Conservation (phyloP, 2,888 invertebrate genomes). For the Hydriomena furcata region DNA sequence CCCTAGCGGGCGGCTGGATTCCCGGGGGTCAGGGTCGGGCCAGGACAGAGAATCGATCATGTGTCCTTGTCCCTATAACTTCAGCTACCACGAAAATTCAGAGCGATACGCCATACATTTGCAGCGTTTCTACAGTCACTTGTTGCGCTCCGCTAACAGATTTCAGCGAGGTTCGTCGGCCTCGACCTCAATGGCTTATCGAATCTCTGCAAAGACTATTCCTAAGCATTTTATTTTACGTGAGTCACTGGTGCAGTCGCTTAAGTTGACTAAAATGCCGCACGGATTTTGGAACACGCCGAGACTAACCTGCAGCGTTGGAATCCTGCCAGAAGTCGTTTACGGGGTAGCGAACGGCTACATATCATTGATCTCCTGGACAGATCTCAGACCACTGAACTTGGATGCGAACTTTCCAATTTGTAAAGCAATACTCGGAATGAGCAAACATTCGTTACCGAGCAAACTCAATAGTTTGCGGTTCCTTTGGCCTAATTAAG, state of each 20-base stretch:
- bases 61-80: conserved; percentile 56
- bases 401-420: conserved; percentile 23
- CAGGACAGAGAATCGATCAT: conserved; percentile 60
- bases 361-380: conserved; percentile 35
- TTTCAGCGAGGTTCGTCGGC: conserved; percentile 15
- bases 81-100: conserved; percentile 34
- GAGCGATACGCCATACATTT: conserved; percentile 21
- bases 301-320: conserved; percentile 47
- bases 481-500: conserved; percentile 29
- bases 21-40: conserved; percentile 64
- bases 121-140: conserved; percentile 37
- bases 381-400: conserved; percentile 31
- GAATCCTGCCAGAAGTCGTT: conserved; percentile 44
- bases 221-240: conserved; percentile 19
- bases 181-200: conserved; percentile 28
- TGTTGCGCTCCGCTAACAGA: conserved; percentile 38
- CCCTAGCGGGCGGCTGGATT: conserved; percentile 38
- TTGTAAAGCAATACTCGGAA: conserved; percentile 22
- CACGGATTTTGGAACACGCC: conserved; percentile 42
- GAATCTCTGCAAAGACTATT: conserved; percentile 15
- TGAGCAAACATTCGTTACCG: conserved; percentile 24
- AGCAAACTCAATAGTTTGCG: conserved; percentile 34
- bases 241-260: conserved; percentile 37
- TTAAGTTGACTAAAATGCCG: conserved; percentile 35
- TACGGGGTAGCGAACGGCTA: conserved; percentile 27